Evolutionary conservation across 2,113 vertebrate species (phyloP), one percentile per base, ranked within the genome.

Genomic region (Axis porcinus): DNA sequence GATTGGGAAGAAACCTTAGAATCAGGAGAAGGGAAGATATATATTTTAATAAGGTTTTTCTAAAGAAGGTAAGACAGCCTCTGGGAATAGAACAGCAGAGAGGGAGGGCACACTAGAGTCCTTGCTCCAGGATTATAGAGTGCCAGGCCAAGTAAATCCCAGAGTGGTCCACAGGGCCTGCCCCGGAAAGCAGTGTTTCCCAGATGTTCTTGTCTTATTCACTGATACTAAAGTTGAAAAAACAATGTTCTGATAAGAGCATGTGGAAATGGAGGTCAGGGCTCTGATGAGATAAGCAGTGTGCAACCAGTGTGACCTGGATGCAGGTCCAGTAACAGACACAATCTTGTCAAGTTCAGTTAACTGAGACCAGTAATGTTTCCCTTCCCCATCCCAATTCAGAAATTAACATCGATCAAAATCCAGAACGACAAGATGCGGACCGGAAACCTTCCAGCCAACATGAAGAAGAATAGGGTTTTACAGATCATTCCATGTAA

Each of bases 401-500:
- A 99, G 99, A 99, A 99, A 89, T 99, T 99, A 97, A 99, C 99
- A 83, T 99, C 99, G 30, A 99, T 99, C 98, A 99, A 99, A 99
- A 99, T 99, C 97, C 99, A 99, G 98, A 99, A 99, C 3, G 99
- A 99, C 98, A 99, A 99, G 98, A 99, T 99, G 99, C 99, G 99
- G 93, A 99, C 99, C 0, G 99, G 99, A 96, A 99, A 99, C 98
- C 99, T 99, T 96, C 99, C 99, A 0, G 99, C 99, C 79, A 99
- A 99, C 99, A 99, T 99, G 99, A 99, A 99, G 99, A 99, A 99
- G 98, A 99, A 99, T 99, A 98, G 99, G 67, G 99, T 99, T 97
- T 99, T 99, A 67, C 99, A 99, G 98, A 99, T 99, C 99, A 99
- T 99, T 99, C 99, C 99, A 98, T 99, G 99, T 99, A 98, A 99